These are phyloP conservation scores for Athalia cordata DNA, from an alignment of 2,888 invertebrate genomes.

Conservation along the genomic window DNA sequence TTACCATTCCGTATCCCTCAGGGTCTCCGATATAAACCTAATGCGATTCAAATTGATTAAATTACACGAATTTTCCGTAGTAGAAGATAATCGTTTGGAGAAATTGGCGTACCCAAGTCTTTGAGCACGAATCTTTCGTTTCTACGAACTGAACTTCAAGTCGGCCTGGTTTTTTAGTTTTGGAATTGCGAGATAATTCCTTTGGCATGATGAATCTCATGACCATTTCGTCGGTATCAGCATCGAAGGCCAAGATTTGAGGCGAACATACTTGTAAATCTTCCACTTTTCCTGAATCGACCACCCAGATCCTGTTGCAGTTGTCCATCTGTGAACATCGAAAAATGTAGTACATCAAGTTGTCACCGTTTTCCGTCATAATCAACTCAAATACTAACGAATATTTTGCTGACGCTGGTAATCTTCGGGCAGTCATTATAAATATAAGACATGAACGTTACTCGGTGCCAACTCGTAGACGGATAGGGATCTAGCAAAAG, in stretches of 20 bases:
- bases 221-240: slow-evolving; percentile 71
- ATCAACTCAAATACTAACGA: slow-evolving; percentile 75
- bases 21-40: slow-evolving; percentile 60
- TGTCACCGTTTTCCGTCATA: not conserved
- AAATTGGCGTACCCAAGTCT: slow-evolving; percentile 49
- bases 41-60: not conserved
- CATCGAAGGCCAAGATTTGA: slow-evolving; percentile 83
- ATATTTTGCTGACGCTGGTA: slow-evolving; percentile 83
- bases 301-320: slow-evolving; percentile 82
- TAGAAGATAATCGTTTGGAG: not conserved
- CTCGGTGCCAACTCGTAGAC: slow-evolving; percentile 79
- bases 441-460: slow-evolving; percentile 54
- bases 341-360: not conserved
- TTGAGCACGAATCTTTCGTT: slow-evolving; percentile 46
- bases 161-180: slow-evolving; percentile 47
- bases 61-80: not conserved
- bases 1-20: slow-evolving; percentile 52
- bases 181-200: not conserved
- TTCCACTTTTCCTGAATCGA: slow-evolving; percentile 82
- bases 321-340: slow-evolving; percentile 78
- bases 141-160: slow-evolving; percentile 61
- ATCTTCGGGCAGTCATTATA: slow-evolving; percentile 80
- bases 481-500: slow-evolving; percentile 79
- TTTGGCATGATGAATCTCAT: not conserved
- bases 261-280: slow-evolving; percentile 79